Base-by-base conservation (phyloP, 2,888 invertebrate genomes). In the Conus canariensis region DNA sequence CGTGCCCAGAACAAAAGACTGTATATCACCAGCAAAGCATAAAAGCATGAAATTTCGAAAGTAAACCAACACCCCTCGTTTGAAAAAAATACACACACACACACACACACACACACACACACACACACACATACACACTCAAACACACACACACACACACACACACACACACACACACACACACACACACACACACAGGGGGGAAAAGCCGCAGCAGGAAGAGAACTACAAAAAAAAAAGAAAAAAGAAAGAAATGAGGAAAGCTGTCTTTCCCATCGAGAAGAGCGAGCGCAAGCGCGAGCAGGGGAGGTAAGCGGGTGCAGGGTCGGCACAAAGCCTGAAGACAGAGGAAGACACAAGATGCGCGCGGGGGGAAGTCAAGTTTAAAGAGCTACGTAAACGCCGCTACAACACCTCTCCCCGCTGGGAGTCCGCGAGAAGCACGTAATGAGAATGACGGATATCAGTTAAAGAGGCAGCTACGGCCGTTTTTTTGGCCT, bases 301-400 rank as follows among this genome's bases (percentile, higher is more conserved):
- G 22, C 83, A 86, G 67, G 64, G 64, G 86, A 67, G 86, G 86
- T 86, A 86, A 86, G 30, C 12, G 19, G 64, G 88, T 59, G 77
- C 80, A 88, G 60, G 45, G 56, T 22, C 74, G n/a, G 80, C 74
- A 77, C 80, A 80, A 77, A 77, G 80, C 88, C 77, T 80, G 56
- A 77, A 88, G 88, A 67, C 45, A 64, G 16, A 9, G 64, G 45
- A 77, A 88, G 88, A n/a, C 87, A 19, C 16, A 86, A 64, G 45
- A 45, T 45, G 59, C 22, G 88, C 59, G 80, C 88, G 60, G n/a
- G 10, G 19, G 77, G 74, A 88, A 88, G 80, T 88, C 74, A 77
- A 88, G 59, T 77, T 88, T 80, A 80, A 88, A 80, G 80, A 59
- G 70, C n/a, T 19, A 45, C 59, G 80, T 80, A 88, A 77, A 88